Evolutionary conservation across 2,113 vertebrate genomes (phyloP).

Genomic region (Microcebus jonahi): DNA sequence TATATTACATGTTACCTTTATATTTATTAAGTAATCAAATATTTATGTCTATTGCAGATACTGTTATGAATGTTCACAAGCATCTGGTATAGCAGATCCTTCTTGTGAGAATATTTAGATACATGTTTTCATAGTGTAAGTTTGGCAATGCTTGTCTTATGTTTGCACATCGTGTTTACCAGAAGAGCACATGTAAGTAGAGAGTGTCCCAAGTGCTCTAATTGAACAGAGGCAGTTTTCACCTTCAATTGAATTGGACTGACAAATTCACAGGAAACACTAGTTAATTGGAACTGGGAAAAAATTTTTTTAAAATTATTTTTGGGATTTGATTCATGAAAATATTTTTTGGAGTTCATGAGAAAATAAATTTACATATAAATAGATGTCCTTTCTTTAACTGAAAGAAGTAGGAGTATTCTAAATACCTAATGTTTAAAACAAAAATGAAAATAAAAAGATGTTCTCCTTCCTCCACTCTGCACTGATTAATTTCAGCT

Average conservation of each 20-base stretch:
- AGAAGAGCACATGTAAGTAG: background rate
- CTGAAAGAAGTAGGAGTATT: conserved; percentile 7
- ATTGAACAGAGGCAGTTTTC: background rate
- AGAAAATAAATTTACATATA: background rate
- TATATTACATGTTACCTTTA: conserved; percentile 17
- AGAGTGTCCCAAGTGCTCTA: background rate
- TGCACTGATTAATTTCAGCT: conserved; percentile 3
- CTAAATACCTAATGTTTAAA: background rate
- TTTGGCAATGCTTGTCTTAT: background rate
- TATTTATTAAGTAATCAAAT: conserved; percentile 22
- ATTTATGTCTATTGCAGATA: background rate
- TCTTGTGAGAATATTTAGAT: background rate
- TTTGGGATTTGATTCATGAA: conserved; percentile 35
- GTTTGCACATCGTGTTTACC: background rate
- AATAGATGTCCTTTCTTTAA: conserved; percentile 34
- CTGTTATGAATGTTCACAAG: background rate
- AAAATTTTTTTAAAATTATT: background rate
- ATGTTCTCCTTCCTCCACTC: background rate
- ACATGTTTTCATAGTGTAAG: background rate
- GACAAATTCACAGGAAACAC: conserved; percentile 33
- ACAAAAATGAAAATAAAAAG: background rate
- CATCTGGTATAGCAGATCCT: background rate
- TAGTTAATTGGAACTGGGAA: background rate
- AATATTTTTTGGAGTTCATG: background rate
- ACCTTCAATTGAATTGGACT: background rate